Evolutionary conservation across 2,113 vertebrate species (phyloP), one percentile per base, ranked within the genome.

Genomic region (Gobiocypris rarus): DNA sequence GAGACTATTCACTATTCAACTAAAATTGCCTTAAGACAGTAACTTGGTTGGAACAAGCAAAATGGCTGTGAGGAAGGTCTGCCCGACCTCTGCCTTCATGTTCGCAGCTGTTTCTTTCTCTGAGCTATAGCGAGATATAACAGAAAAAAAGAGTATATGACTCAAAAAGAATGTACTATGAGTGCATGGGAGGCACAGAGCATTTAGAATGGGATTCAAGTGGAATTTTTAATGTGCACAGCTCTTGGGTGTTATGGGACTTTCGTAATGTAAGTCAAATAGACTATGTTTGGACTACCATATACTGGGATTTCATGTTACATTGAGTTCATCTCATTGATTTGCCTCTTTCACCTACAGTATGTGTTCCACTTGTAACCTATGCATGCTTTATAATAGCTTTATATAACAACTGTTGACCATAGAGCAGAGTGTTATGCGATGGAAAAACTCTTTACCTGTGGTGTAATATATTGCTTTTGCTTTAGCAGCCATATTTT

Each of bases 11-110:
- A 38, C 38, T 38, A 38, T 38, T 38, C 38, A 38, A 74, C 71
- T 87, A 34, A 81, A 87, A 81, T 84, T 54, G 28, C 71, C 80
- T 34, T 52, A 84, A 84, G 38, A 84, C 19, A 58, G 59, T 24
- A 84, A 50, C 61, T 67, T 5, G 3, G 48, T 65, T 52, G 24
- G 56, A 84, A 71, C 50, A 50, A 70, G 28, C 19, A 38, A 75
- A 63, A 69, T 65, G 61, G 19, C 22, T 50, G 13, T 54, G 58
- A 56, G 45, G 59, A 54, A 83, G 48, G 38, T 81, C 86, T 28
- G 22, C 28, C 31, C 31, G 61, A 81, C 75, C 43, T 61, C 52
- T 41, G 24, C 71, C 41, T 77, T 75, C 69, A 43, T 85, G 45
- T 65, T 63, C 77, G n/a, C 9, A 22, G 41, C 54, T 78, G 78